Conservation (phyloP, 1,140 invertebrate species). For the Philotrypesis tridentata region DNA sequence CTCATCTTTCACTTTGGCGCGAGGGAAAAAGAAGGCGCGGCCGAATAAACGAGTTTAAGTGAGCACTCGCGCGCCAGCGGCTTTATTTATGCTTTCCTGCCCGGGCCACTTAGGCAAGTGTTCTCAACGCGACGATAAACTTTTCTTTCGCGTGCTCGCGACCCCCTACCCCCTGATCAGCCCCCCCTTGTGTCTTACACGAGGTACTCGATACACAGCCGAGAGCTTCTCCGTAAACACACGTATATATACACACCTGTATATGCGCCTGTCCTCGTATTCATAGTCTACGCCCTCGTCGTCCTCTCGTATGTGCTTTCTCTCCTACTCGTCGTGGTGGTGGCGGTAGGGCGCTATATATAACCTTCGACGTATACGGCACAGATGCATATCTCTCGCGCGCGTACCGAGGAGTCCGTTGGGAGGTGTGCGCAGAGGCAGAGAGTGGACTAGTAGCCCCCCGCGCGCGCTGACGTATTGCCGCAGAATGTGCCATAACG, state of each 20-base stretch:
- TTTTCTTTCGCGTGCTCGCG: conserved; percentile 24
- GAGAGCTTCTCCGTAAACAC: too few species aligned
- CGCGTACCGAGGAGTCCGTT: neutral
- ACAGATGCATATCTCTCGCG: neutral
- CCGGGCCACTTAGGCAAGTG: conserved; percentile 7
- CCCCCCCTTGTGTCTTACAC: too few species aligned
- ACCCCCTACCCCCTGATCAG: neutral
- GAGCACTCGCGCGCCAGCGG: neutral
- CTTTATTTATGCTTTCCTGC: conserved; percentile 24
- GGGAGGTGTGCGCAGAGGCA: neutral
- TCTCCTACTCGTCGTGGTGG: too few species aligned
- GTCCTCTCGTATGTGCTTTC: too few species aligned
- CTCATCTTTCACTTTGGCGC: neutral
- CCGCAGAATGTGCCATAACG: neutral
- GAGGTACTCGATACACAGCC: too few species aligned
- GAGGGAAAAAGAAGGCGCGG: neutral
- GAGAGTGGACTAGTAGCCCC: neutral
- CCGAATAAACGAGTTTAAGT: neutral
- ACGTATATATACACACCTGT: neutral
- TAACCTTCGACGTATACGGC: too few species aligned
- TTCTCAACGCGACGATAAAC: conserved; percentile 24
- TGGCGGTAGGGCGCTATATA: too few species aligned
- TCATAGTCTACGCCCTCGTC: conserved; percentile 1
- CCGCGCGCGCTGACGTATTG: neutral
- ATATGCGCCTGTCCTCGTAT: neutral